Evolutionary conservation across 2,888 invertebrate species (phyloP).

Genomic region (Orthonevra nobilis): DNA sequence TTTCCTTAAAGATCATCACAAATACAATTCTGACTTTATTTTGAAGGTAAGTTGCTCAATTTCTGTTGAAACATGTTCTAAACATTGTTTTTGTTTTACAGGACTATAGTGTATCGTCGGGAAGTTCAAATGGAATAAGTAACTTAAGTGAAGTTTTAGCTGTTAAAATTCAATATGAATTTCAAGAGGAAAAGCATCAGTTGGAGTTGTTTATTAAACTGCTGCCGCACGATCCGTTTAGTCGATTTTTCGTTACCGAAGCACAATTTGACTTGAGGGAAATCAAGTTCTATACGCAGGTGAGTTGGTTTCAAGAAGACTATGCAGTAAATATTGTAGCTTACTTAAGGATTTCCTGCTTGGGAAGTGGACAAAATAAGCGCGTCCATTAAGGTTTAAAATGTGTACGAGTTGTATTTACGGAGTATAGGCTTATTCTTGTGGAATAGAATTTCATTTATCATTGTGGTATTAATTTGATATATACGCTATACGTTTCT

Average conservation of each 20-base stretch:
- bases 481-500: too few relatives aligned
- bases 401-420: too few relatives aligned
- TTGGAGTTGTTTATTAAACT: constrained; percentile 86
- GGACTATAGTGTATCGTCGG: constrained; percentile 82
- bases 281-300: constrained; percentile 90
- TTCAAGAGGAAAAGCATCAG: constrained; percentile 76
- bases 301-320: constrained; percentile 75
- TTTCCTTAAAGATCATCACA: constrained; percentile 72
- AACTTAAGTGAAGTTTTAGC: constrained; percentile 89
- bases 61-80: not conserved
- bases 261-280: constrained; percentile 91
- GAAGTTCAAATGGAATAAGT: constrained; percentile 85
- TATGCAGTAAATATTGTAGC: too few relatives aligned
- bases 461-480: too few relatives aligned
- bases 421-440: too few relatives aligned
- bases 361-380: not conserved
- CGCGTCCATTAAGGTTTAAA: too few relatives aligned
- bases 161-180: constrained; percentile 86
- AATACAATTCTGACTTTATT: constrained; percentile 71
- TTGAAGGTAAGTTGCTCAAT: constrained; percentile 67
- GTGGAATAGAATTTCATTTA: too few relatives aligned
- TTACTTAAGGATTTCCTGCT: too few relatives aligned
- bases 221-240: constrained; percentile 89
- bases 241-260: constrained; percentile 89
- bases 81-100: constrained; percentile 4